phyloP scores from a whole-genome alignment of 1,140 invertebrate genomes.

The Leptoteleia sp. region DNA sequence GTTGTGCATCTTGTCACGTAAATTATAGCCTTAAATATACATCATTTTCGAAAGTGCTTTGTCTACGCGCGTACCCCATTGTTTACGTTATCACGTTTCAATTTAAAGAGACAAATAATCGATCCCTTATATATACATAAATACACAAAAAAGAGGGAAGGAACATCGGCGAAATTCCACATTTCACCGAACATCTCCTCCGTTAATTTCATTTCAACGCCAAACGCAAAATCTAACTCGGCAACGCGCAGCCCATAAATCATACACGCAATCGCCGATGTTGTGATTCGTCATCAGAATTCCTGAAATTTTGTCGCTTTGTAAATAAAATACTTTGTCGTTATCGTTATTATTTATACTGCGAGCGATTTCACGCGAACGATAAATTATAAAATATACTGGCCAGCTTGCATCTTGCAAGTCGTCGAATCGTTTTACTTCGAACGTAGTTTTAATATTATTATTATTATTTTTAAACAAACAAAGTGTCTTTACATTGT shows the following conservation, averaged over 20 bases:
- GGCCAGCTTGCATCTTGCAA: conserved; percentile 21
- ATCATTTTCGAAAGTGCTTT: too few relatives aligned
- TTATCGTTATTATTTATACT: conserved; percentile 43
- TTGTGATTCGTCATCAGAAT: conserved; percentile 35
- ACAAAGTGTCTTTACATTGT: too few relatives aligned
- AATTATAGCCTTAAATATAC: too few relatives aligned
- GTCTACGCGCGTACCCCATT: too few relatives aligned
- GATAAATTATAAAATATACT: conserved; percentile 47
- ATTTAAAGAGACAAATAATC: background rate
- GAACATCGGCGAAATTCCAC: background rate
- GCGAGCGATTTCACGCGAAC: background rate
- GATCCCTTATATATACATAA: too few relatives aligned
- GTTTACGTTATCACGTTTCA: background rate
- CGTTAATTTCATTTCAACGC: conserved; percentile 9
- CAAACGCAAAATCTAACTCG: conserved; percentile 14
- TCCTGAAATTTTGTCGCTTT: conserved; percentile 27
- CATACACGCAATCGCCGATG: conserved; percentile 15
- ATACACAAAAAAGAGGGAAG: background rate
- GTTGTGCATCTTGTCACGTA: too few relatives aligned
- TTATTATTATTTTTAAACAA: too few relatives aligned
- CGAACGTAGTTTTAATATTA: too few relatives aligned
- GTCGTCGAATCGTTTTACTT: conserved; percentile 9
- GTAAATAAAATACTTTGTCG: conserved; percentile 37
- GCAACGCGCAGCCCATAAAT: conserved; percentile 15
- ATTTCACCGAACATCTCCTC: background rate